Evolutionary conservation across 2,888 invertebrate species (phyloP).

Genomic region (Craniophora ligustri): DNA sequence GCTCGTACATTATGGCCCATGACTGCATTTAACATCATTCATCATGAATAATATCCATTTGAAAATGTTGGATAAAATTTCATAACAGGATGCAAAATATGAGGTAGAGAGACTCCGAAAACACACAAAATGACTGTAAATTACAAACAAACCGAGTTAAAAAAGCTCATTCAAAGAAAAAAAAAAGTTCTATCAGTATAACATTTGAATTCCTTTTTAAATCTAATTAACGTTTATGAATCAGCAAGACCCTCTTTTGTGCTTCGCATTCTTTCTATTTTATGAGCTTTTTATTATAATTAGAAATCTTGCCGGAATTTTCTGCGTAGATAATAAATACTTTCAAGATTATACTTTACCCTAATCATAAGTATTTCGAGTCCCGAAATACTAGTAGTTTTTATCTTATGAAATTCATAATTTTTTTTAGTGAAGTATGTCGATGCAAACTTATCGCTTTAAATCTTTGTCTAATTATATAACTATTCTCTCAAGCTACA

Average conservation of each 20-base stretch:
- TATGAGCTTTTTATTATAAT: slow-evolving; percentile 11
- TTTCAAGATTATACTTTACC: slow-evolving; percentile 29
- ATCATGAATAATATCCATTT: background rate
- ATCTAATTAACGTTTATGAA: slow-evolving; percentile 16
- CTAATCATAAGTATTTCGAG: slow-evolving; percentile 41
- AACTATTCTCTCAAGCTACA: slow-evolving; percentile 81
- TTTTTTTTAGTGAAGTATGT: slow-evolving; percentile 60
- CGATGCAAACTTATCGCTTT: slow-evolving; percentile 65
- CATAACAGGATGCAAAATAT: too few species aligned
- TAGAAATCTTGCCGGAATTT: slow-evolving; percentile 19
- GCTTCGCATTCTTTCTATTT: slow-evolving; percentile 13
- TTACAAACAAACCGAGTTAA: too few species aligned
- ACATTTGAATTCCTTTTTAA: slow-evolving; percentile 7
- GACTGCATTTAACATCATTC: too few species aligned
- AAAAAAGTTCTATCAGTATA: background rate
- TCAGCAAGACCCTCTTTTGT: slow-evolving; percentile 10
- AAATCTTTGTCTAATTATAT: slow-evolving; percentile 85
- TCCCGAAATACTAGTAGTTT: too few species aligned
- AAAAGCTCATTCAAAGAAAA: too few species aligned
- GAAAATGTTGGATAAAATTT: too few species aligned
- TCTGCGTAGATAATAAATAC: slow-evolving; percentile 10
- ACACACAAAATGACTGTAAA: too few species aligned
- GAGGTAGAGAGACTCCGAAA: too few species aligned
- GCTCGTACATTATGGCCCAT: too few species aligned
- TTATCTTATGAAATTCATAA: slow-evolving; percentile 50